These are phyloP conservation scores for Drosophila paulistorum DNA, from an alignment of 1,140 invertebrate species.

Conservation along the genomic window DNA sequence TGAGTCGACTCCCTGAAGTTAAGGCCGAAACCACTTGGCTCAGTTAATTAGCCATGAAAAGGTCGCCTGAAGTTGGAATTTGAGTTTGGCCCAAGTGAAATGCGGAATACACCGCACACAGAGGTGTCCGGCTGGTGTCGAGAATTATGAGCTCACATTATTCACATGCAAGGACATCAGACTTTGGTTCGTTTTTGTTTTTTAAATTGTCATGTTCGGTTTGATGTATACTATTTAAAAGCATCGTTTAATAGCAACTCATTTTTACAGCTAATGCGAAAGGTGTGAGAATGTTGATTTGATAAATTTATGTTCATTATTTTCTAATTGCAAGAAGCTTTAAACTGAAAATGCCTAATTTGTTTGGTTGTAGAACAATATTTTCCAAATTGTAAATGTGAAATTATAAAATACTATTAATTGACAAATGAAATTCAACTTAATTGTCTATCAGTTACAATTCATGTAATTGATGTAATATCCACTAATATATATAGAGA, in stretches of 20 bases:
- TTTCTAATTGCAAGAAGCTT: slow-evolving; percentile 20
- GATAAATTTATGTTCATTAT: slow-evolving; percentile 68
- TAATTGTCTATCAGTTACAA: too few species aligned
- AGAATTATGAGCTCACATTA: slow-evolving; percentile 57
- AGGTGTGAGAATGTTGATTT: slow-evolving; percentile 48
- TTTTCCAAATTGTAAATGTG: too few species aligned
- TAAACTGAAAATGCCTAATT: background rate
- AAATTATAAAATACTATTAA: too few species aligned
- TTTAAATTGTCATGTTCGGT: background rate
- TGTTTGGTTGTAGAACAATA: background rate
- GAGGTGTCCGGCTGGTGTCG: background rate
- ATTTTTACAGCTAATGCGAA: slow-evolving; percentile 20
- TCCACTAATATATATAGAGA: too few species aligned
- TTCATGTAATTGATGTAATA: too few species aligned
- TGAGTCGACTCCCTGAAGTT: slow-evolving; percentile 6
- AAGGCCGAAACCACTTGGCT: slow-evolving; percentile 23
- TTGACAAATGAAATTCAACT: too few species aligned
- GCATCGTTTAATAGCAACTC: slow-evolving; percentile 46
- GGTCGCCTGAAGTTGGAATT: slow-evolving; percentile 33
- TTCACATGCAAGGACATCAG: slow-evolving; percentile 41
- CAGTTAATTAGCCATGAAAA: slow-evolving; percentile 67
- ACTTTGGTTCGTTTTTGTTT: background rate
- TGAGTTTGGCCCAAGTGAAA: slow-evolving; percentile 1
- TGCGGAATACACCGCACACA: background rate
- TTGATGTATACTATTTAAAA: slow-evolving; percentile 53